phyloP scores from a whole-genome alignment of 2,888 invertebrate species.

The Petrolisthes manimaculis region DNA sequence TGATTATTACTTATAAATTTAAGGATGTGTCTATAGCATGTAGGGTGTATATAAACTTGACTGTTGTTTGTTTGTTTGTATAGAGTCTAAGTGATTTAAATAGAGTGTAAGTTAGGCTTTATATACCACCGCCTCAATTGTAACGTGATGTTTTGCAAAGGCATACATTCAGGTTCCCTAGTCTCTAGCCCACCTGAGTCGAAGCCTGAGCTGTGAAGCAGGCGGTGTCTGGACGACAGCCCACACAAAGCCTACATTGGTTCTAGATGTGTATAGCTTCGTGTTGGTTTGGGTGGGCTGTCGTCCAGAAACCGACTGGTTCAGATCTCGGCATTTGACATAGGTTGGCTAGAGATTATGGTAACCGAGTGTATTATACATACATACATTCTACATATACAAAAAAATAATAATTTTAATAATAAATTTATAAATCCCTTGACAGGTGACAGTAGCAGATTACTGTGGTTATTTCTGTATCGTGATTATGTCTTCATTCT shows the following conservation, averaged over 20 bases:
- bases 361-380: not conserved
- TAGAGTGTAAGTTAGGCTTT: not conserved
- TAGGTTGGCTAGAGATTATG: too few relatives aligned
- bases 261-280: too few relatives aligned
- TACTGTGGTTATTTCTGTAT: too few relatives aligned
- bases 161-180: too few relatives aligned
- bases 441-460: constrained; percentile 5
- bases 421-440: not conserved
- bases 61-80: constrained; percentile 18
- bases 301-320: too few relatives aligned
- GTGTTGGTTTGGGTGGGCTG: too few relatives aligned
- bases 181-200: too few relatives aligned
- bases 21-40: not conserved
- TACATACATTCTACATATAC: not conserved
- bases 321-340: too few relatives aligned
- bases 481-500: too few relatives aligned
- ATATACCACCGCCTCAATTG: not conserved
- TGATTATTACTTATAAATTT: not conserved
- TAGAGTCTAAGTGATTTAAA: not conserved
- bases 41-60: constrained; percentile 8
- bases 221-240: too few relatives aligned
- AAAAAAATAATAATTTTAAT: not conserved
- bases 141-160: not conserved
- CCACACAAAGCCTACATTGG: too few relatives aligned
- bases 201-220: too few relatives aligned